Evolutionary conservation across 2,113 vertebrate genomes (phyloP), one percentile per base, ranked within the genome.

Genomic region (Zonotrichia leucophrys): DNA sequence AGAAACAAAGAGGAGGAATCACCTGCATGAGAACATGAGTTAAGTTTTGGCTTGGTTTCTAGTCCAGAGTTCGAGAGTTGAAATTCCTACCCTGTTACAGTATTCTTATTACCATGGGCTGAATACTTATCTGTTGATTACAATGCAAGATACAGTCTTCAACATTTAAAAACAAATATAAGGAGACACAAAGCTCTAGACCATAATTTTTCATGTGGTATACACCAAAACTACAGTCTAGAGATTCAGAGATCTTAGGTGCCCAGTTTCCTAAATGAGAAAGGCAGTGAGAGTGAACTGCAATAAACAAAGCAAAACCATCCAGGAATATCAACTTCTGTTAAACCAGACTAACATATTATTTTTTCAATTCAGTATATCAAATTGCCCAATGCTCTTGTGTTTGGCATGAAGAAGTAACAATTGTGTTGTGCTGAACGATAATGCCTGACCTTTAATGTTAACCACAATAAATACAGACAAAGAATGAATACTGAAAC

Each of bases 1-100:
- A 79, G 89, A 94, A 95, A 87, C 77, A 87, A 83, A 92, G 60
- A 94, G 74, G 56, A 92, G 87, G 81, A 92, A 87, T 82, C 69
- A 92, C 78, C 74, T 91, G 78, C 0, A 0, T 73, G 62, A 91
- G 77, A 87, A 89, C 62, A 66, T 27, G 56, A 66, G 46, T 55
- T 16, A 49, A 60, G 37, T 89, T 77, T 76, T 92, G 94, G 68
- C 75, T 87, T 73, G n/a, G 59, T 75, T 95, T 94, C 75, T 88
- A 83, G 72, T 37, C 63, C 35, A 42, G 58, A 90, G 66, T 63
- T 93, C 52, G 55, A 31, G 77, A 78, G 30, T 5, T 66, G 77
- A 67, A 89, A 84, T 73, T 94, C 58, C 63, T 82, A 52, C 50
- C 63, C 66, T 1, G 7, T 78, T 75, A 72, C 73, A 72, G 52